Conservation (phyloP, 2,888 invertebrate genomes). For the Asteroscopus sphinx region DNA sequence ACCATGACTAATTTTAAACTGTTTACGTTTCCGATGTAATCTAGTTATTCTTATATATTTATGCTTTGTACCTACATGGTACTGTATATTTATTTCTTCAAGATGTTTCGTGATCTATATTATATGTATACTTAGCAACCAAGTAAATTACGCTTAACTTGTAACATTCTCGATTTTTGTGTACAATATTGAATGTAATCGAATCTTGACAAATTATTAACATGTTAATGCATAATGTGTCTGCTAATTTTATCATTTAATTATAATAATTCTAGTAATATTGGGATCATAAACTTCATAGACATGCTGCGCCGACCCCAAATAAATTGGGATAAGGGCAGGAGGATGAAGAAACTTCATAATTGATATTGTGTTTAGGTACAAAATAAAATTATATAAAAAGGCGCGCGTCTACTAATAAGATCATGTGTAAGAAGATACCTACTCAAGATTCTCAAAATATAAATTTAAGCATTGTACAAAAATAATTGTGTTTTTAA, state of each 20-base stretch:
- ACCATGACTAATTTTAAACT: neutral
- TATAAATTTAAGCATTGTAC: too few relatives aligned
- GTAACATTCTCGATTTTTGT: slow-evolving; percentile 15
- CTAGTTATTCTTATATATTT: neutral
- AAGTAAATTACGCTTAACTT: neutral
- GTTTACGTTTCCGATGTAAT: slow-evolving; percentile 8
- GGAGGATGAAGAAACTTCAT: too few relatives aligned
- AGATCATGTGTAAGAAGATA: too few relatives aligned
- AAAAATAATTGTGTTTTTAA: neutral
- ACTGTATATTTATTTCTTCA: neutral
- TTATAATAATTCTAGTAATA: too few relatives aligned
- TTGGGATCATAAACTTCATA: too few relatives aligned
- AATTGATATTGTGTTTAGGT: too few relatives aligned
- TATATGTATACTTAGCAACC: neutral
- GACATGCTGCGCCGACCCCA: too few relatives aligned
- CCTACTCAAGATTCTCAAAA: too few relatives aligned
- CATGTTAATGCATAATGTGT: slow-evolving; percentile 19
- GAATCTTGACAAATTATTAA: slow-evolving; percentile 17
- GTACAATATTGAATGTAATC: slow-evolving; percentile 1
- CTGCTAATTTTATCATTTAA: too few relatives aligned
- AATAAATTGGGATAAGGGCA: too few relatives aligned
- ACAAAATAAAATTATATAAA: too few relatives aligned
- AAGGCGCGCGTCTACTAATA: too few relatives aligned
- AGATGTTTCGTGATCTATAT: neutral
- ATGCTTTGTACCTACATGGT: slow-evolving; percentile 10